Evolutionary conservation across 2,888 invertebrate species (phyloP).

Genomic region (Microchrysa polita): DNA sequence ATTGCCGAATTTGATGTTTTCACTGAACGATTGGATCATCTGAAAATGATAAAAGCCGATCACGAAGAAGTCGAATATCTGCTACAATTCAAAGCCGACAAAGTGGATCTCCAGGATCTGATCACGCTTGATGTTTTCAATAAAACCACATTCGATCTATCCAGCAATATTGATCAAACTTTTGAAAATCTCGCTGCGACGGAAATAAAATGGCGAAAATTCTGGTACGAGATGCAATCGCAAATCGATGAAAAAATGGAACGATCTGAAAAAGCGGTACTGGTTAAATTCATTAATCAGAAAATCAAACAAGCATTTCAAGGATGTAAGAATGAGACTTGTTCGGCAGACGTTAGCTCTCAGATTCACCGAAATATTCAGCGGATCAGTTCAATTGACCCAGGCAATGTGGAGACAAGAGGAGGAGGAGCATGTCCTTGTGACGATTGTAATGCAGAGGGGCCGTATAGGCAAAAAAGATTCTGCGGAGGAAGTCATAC

Average conservation of each 20-base stretch:
- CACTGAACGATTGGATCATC: constrained; percentile 29
- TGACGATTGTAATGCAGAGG: too few species aligned
- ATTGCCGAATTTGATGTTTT: constrained; percentile 14
- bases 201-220: constrained; percentile 17
- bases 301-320: constrained; percentile 1
- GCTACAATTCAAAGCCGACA: constrained; percentile 17
- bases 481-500: constrained; percentile 38
- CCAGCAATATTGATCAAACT: constrained; percentile 28
- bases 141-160: constrained; percentile 7
- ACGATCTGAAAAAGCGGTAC: neutral
- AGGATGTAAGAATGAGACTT: neutral
- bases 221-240: neutral
- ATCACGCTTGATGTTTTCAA: constrained; percentile 25
- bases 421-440: too few species aligned
- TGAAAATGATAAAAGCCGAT: constrained; percentile 30
- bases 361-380: constrained; percentile 8
- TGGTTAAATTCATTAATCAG: constrained; percentile 18
- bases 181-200: constrained; percentile 12
- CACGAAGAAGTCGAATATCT: constrained; percentile 35
- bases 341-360: neutral
- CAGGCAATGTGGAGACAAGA: too few species aligned
- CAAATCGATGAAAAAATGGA: constrained; percentile 24
- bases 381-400: too few species aligned
- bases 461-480: constrained; percentile 7
- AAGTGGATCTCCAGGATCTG: neutral